Evolutionary conservation across 1,140 invertebrate species (phyloP).

Genomic region (Papilio aristodemus): DNA sequence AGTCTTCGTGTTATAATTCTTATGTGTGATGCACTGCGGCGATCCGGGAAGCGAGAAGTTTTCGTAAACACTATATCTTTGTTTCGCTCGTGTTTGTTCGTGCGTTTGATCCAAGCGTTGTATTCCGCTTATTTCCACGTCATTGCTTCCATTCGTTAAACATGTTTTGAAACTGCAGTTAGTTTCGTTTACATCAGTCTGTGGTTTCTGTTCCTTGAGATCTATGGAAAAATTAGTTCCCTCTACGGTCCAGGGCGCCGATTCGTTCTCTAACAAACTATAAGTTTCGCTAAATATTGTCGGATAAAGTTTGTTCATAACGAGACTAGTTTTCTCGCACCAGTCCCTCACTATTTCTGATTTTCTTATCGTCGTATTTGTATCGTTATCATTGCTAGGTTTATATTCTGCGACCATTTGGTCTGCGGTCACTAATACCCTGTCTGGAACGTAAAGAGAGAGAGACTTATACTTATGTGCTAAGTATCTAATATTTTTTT

Average conservation of each 20-base stretch:
- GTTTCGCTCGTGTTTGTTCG: conserved; percentile 47
- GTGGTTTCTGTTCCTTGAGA: conserved; percentile 40
- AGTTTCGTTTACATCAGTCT: conserved; percentile 42
- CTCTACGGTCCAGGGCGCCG: conserved; percentile 46
- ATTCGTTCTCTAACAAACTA: conserved; percentile 54
- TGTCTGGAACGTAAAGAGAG: conserved; percentile 76
- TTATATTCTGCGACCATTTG: conserved; percentile 82
- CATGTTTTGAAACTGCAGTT: conserved; percentile 61
- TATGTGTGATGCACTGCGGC: conserved; percentile 64
- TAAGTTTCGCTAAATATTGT: conserved; percentile 65
- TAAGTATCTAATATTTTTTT: no score
- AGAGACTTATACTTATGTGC: no score
- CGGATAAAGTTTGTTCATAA: conserved; percentile 72
- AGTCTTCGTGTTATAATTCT: conserved; percentile 67
- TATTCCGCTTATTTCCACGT: conserved; percentile 68
- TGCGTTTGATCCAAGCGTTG: conserved; percentile 59
- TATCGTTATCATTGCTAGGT: conserved; percentile 47
- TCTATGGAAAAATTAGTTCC: conserved; percentile 47
- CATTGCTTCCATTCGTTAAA: conserved; percentile 48
- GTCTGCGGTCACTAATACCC: conserved; percentile 82
- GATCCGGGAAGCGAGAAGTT: conserved; percentile 72
- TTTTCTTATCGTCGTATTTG: conserved; percentile 50
- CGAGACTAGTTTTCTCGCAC: conserved; percentile 67
- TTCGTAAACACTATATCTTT: conserved; percentile 61
- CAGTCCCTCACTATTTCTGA: conserved; percentile 72